phyloP scores from a whole-genome alignment of 2,797 vertebrate species.

The Poeciliopsis gracilis region DNA sequence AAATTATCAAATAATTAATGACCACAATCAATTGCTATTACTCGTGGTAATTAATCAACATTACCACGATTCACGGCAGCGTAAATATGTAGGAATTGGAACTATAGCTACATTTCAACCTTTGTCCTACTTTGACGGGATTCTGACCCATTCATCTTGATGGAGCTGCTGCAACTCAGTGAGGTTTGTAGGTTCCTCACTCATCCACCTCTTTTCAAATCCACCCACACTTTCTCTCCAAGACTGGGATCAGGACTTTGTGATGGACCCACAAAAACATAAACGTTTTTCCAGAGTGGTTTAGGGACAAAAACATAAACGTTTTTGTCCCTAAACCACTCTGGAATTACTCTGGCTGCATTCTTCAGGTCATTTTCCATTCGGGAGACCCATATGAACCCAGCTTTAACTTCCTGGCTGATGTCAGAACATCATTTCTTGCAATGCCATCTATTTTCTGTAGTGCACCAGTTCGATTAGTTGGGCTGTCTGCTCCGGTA shows the following conservation, averaged over 20 bases:
- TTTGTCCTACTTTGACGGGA: not conserved
- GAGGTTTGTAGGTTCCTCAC: not conserved
- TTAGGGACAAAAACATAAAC: too few species aligned
- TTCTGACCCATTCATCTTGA: not conserved
- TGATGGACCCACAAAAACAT: too few species aligned
- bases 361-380: not conserved
- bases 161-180: not conserved
- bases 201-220: too few species aligned
- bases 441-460: not conserved
- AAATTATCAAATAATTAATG: too few species aligned
- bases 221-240: too few species aligned
- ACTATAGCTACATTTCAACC: too few species aligned
- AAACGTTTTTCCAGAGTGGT: too few species aligned
- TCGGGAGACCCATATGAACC: not conserved
- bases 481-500: not conserved
- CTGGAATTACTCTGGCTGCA: not conserved
- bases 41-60: too few species aligned
- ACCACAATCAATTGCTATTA: too few species aligned
- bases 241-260: too few species aligned
- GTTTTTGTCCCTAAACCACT: not conserved
- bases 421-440: not conserved
- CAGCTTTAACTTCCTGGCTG: not conserved
- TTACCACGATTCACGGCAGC: too few species aligned
- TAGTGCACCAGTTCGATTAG: not conserved
- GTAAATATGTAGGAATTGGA: too few species aligned